Percentiles rank a stretch among this genome's conserved stretches.
phyloP scores from a whole-genome alignment of 2,113 vertebrate species.

The Coreoperca whiteheadi region DNA sequence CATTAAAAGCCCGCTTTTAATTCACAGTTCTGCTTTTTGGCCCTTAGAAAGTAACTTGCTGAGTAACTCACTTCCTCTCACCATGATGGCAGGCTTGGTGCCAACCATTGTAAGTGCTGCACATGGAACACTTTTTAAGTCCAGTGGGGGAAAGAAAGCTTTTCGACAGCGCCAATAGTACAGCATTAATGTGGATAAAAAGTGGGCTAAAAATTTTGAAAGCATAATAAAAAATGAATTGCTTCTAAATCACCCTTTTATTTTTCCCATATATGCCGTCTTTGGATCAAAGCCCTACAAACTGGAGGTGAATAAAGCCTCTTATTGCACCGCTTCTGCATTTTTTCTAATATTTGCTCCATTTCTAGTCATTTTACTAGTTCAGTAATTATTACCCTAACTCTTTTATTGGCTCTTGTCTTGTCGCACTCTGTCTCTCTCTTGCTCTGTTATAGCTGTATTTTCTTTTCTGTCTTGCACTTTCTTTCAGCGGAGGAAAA shows the following conservation, averaged over 20 bases:
- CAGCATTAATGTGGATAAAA: slow-evolving; percentile 12
- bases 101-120: slow-evolving; percentile 8
- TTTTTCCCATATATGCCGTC: slow-evolving; percentile 30
- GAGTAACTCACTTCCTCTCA: slow-evolving; percentile 26
- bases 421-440: background rate
- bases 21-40: background rate
- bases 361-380: slow-evolving; percentile 13
- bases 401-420: background rate
- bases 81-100: slow-evolving; percentile 4
- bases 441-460: background rate
- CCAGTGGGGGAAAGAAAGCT: background rate
- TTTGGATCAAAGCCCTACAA: slow-evolving; percentile 44
- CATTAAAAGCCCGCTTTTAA: slow-evolving; percentile 18
- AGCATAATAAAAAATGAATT: slow-evolving; percentile 29
- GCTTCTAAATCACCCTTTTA: slow-evolving; percentile 21
- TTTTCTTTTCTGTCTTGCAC: background rate
- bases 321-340: slow-evolving; percentile 10
- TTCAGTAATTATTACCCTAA: slow-evolving; percentile 30
- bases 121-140: background rate
- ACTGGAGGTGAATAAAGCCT: slow-evolving; percentile 20
- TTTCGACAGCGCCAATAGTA: background rate
- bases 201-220: slow-evolving; percentile 33
- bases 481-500: background rate
- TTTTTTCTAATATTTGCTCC: background rate
- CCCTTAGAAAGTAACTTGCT: background rate